A percentile compares a stretch with the other conserved stretches of the same genome.
Conservation (phyloP, 35 echinoderm and acorn worm genomes). For the Stichopus chloronotus region DNA sequence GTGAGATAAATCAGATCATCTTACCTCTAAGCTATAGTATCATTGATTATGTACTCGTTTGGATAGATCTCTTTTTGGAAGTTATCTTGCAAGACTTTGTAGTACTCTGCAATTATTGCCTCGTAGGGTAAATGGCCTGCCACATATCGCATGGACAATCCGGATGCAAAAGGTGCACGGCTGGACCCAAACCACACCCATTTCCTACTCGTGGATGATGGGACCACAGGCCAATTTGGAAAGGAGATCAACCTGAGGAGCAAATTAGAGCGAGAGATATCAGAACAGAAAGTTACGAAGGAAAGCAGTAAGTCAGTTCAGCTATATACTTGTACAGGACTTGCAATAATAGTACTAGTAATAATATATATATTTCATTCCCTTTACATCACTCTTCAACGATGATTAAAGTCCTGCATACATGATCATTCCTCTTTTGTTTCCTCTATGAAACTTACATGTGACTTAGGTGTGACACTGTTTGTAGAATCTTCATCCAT, state of each 20-base stretch:
- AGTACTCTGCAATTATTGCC: neutral
- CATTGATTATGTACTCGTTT: no score
- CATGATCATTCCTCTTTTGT: no score
- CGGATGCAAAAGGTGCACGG: slow-evolving; percentile 4
- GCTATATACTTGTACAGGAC: no score
- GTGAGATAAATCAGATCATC: no score
- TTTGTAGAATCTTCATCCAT: no score
- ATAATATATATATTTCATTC: no score
- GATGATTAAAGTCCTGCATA: neutral
- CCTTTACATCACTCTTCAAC: neutral
- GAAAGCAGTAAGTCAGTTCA: slow-evolving; percentile 21
- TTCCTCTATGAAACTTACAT: no score
- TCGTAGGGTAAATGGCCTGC: slow-evolving; percentile 83
- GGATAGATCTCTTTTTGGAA: no score
- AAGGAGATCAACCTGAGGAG: slow-evolving; percentile 82
- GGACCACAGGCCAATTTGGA: slow-evolving; percentile 73
- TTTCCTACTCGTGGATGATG: slow-evolving; percentile 86
- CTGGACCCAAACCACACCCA: slow-evolving; percentile 96
- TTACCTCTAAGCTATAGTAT: no score
- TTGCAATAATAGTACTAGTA: no score
- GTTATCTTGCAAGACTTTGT: no score
- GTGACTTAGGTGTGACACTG: no score
- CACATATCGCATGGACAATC: slow-evolving; percentile 79
- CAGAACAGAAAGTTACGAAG: slow-evolving; percentile 71
- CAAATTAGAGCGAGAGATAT: slow-evolving; percentile 87